These are phyloP conservation scores for Nibea coibor DNA, from an alignment of 2,113 vertebrate species.

Conservation along the genomic window DNA sequence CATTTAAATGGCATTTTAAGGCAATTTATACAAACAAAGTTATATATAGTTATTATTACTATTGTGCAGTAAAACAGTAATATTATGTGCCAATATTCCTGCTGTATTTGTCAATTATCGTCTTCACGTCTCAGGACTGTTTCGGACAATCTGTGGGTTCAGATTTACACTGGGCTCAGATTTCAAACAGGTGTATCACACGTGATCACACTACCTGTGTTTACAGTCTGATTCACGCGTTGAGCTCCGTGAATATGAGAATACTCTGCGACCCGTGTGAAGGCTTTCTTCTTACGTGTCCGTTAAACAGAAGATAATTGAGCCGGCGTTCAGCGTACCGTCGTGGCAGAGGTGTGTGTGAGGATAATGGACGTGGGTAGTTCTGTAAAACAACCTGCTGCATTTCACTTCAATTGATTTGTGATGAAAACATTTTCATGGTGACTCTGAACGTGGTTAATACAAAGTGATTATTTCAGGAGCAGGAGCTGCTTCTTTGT, in stretches of 20 bases:
- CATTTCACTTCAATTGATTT: conserved; percentile 5
- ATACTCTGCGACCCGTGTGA: no score
- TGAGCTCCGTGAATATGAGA: neutral
- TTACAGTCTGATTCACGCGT: neutral
- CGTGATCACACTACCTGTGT: neutral
- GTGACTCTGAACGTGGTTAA: neutral
- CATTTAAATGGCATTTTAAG: no score
- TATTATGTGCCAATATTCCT: no score
- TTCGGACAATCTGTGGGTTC: no score
- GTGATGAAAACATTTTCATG: neutral
- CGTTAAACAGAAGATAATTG: neutral
- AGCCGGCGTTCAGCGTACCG: neutral
- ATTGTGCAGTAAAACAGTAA: no score
- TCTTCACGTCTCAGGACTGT: no score
- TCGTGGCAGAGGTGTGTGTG: neutral
- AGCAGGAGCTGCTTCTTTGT: neutral
- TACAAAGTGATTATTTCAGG: neutral
- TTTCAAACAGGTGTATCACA: neutral
- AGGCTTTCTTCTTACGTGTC: neutral
- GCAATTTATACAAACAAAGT: no score
- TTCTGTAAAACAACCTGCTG: conserved; percentile 4
- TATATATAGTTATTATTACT: no score
- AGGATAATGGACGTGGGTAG: neutral
- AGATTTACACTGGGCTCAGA: neutral
- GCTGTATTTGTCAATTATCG: no score